Evolutionary conservation across 2,888 invertebrate genomes (phyloP), one percentile per base, ranked within the genome.

Genomic region (Epistrophe eligans): DNA sequence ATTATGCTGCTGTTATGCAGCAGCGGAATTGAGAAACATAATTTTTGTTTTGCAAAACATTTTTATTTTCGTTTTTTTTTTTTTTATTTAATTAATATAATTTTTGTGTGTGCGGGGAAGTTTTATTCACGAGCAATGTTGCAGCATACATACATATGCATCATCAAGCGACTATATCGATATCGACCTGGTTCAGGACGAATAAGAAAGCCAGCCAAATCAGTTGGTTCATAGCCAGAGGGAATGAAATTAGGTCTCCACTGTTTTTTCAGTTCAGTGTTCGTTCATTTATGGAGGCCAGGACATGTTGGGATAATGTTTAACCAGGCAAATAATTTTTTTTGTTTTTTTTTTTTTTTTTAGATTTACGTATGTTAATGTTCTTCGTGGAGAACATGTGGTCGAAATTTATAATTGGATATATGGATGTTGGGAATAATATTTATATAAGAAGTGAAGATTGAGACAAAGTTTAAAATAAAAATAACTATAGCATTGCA

Each of bases 41-140:
- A 79, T 83, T 83, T 72, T 79, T 76, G 38, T 74, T 66, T 72
- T 66, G 38, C 45, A 15, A 72, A 72, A 70, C 38, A 70, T 66
- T 66, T 55, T 43, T 32, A 2, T 45, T 40, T 35, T 24, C 24
- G 58, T n/a, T 52, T 77, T 43, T 74, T 71, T 71, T 64, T 64
- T 58, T 87, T 79, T 87, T 83, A 76, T 87, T 87, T 87, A 87
- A 87, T 87, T 87, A 87, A 87, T 87, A 76, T 87, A 83, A 87
- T 87, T 87, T 87, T 57, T 74, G 79, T 66, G 72, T 71, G 50
- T 55, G 58, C n/a, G 74, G 52, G 62, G 45, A 24, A 52, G 76
- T 64, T 71, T 84, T 70, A 79, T 79, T 72, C 60, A 81, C 60
- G 45, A 24, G 43, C 19, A 24, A 67, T 40, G 15, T 58, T 19